A percentile compares a stretch with the other conserved stretches of the same genome.
phyloP scores from a whole-genome alignment of 1,140 invertebrate species.

The Macrotrachela quadricornifera region DNA sequence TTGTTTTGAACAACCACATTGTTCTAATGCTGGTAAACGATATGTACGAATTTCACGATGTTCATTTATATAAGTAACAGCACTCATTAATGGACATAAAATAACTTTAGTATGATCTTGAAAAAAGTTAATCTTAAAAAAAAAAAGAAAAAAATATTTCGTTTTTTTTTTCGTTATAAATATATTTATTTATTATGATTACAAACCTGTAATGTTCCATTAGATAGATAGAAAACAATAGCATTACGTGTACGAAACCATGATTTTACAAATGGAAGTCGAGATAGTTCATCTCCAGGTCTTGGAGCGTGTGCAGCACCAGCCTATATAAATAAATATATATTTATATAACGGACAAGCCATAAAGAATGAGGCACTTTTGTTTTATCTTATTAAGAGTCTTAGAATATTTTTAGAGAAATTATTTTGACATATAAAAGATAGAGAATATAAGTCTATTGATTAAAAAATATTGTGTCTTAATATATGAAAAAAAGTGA shows the following conservation, averaged over 20 bases:
- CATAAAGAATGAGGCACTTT: too few species aligned
- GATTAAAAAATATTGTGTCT: too few species aligned
- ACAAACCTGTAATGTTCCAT: conserved; percentile 81
- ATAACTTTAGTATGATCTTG: conserved; percentile 88
- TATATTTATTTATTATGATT: too few species aligned
- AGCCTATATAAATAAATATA: conserved; percentile 32
- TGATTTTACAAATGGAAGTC: conserved; percentile 73
- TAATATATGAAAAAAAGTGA: too few species aligned
- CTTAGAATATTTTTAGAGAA: too few species aligned
- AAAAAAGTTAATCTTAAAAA: conserved; percentile 73
- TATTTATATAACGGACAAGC: conserved; percentile 2
- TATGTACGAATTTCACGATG: conserved; percentile 58
- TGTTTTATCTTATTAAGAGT: too few species aligned
- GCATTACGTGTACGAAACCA: conserved; percentile 85
- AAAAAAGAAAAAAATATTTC: not conserved
- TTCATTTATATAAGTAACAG: conserved; percentile 79
- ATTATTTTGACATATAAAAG: too few species aligned
- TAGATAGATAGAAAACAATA: conserved; percentile 86
- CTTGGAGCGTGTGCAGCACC: conserved; percentile 53
- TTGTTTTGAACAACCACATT: conserved; percentile 56
- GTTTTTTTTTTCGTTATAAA: conserved; percentile 10
- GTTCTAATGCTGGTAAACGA: conserved; percentile 33
- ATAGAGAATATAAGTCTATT: too few species aligned
- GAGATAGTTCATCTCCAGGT: conserved; percentile 60
- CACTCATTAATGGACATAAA: conserved; percentile 81